These are phyloP conservation scores for Lichenostomus cassidix DNA, from an alignment of 2,113 vertebrate genomes.

Conservation along the genomic window DNA sequence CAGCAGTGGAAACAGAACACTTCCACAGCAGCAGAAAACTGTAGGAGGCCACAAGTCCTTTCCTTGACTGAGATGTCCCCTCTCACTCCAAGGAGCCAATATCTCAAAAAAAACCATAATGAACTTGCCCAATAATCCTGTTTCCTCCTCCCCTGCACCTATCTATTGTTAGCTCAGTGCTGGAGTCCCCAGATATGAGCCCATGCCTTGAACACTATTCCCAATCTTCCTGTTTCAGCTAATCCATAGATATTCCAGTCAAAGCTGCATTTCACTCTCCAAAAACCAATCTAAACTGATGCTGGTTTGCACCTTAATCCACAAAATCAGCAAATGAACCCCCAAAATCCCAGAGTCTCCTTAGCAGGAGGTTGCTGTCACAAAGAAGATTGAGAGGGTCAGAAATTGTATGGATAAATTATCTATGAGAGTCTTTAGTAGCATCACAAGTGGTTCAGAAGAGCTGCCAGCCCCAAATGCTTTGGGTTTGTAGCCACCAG, in stretches of 20 bases:
- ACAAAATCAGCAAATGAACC: not conserved
- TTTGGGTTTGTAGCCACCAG: not conserved
- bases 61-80: not conserved
- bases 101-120: not conserved
- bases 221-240: not conserved
- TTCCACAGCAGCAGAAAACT: not conserved
- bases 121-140: not conserved
- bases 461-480: not conserved
- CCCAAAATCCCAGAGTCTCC: not conserved
- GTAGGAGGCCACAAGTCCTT: not conserved
- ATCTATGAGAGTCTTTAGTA: not conserved
- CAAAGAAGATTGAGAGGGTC: not conserved
- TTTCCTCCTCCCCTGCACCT: not conserved
- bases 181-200: not conserved
- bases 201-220: accelerated
- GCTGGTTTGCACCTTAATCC: not conserved
- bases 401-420: not conserved
- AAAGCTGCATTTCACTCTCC: not conserved
- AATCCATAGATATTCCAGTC: not conserved
- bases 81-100: not conserved
- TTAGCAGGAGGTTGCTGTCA: not conserved
- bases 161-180: not conserved
- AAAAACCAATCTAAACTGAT: not conserved
- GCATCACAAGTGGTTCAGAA: not conserved
- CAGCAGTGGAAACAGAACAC: not conserved